Conservation (phyloP, 1,140 invertebrate species). For the Steinernema khuongi region DNA sequence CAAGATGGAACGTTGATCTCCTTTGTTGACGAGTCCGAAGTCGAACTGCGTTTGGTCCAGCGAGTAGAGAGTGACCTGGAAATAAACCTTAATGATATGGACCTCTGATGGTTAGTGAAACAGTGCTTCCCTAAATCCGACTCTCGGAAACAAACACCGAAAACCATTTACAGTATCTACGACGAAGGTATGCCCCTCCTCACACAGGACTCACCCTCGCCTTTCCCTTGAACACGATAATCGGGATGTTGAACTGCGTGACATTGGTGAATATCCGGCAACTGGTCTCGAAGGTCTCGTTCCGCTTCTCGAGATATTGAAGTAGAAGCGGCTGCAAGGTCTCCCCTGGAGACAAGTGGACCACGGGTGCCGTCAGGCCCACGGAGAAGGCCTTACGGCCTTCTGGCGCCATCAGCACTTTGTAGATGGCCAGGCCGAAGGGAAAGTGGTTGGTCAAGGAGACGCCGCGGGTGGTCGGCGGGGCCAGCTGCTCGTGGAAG, state of each 20-base stretch:
- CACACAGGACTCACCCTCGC: constrained; percentile 63
- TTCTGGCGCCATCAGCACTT: constrained; percentile 67
- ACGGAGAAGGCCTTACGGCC: constrained; percentile 66
- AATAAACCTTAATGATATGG: constrained; percentile 38
- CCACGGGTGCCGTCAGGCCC: constrained; percentile 36
- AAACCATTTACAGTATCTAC: too few species aligned
- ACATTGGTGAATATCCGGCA: constrained; percentile 71
- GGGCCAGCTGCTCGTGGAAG: constrained; percentile 47
- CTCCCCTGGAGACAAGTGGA: constrained; percentile 66
- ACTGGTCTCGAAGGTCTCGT: constrained; percentile 66
- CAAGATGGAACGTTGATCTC: constrained; percentile 66
- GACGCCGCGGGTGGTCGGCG: constrained; percentile 62
- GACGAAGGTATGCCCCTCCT: too few species aligned
- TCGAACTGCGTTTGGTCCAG: constrained; percentile 66
- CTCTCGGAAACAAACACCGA: too few species aligned
- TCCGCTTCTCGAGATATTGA: constrained; percentile 65
- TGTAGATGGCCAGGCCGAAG: constrained; percentile 68
- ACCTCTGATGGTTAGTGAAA: too few species aligned
- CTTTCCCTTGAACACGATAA: constrained; percentile 71
- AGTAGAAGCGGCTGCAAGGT: constrained; percentile 64
- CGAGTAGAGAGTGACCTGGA: constrained; percentile 61
- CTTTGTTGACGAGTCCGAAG: constrained; percentile 71
- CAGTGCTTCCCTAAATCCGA: too few species aligned
- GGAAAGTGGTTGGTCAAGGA: constrained; percentile 70
- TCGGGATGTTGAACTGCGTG: constrained; percentile 68